Conservation (phyloP, 2,797 vertebrate genomes). For the Lycodopsis pacificus region DNA sequence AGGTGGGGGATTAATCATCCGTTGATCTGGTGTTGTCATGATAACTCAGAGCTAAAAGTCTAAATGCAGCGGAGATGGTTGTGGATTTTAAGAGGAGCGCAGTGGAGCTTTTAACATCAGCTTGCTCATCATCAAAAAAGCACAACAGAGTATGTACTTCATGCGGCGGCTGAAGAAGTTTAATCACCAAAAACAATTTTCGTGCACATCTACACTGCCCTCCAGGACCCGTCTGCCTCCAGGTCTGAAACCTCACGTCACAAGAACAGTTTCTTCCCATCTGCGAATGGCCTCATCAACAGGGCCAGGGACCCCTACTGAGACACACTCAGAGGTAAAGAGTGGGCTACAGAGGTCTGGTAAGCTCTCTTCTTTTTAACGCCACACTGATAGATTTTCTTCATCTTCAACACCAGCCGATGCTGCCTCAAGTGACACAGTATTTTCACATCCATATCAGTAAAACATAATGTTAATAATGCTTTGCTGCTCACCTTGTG, state of each 20-base stretch:
- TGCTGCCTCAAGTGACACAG: background rate
- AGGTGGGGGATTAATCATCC: background rate
- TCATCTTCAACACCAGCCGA: background rate
- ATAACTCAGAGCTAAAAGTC: background rate
- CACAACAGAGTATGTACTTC: too few species aligned
- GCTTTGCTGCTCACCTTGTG: constrained; percentile 62
- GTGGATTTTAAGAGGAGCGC: background rate
- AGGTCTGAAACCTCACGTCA: too few species aligned
- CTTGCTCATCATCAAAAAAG: too few species aligned
- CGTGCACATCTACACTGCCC: too few species aligned
- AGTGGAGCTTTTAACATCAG: background rate
- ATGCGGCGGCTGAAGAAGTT: too few species aligned
- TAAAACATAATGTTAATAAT: background rate
- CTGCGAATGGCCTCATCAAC: background rate
- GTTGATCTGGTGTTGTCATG: background rate
- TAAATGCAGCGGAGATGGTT: background rate
- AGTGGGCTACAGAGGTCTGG: background rate
- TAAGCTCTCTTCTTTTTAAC: background rate
- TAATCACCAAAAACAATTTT: too few species aligned
- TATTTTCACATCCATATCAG: background rate
- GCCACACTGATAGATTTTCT: background rate
- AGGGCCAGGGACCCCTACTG: background rate
- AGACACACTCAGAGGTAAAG: background rate
- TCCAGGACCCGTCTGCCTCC: background rate
- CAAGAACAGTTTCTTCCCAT: too few species aligned